Evolutionary conservation across 2,113 vertebrate species (phyloP).

Genomic region (Recurvirostra avosetta): DNA sequence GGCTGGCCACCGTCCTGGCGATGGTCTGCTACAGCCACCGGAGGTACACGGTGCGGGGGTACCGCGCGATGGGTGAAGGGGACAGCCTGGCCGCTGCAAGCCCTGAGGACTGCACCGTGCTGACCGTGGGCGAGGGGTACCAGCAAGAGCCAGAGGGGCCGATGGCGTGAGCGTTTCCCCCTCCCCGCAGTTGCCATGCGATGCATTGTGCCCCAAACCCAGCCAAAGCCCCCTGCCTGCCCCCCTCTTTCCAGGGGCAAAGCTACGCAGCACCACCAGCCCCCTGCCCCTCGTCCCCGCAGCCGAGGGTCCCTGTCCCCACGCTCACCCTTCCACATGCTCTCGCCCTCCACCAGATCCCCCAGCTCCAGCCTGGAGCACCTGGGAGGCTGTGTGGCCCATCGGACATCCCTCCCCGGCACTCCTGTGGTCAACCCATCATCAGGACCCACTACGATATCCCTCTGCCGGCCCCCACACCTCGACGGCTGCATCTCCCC

Average conservation of each 20-base stretch:
- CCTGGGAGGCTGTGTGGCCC: background rate
- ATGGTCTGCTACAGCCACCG: background rate
- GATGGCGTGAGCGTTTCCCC: accelerated
- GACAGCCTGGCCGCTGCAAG: background rate
- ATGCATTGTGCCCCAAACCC: background rate
- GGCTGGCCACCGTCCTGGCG: constrained; percentile 12
- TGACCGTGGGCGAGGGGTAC: background rate
- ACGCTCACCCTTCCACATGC: background rate
- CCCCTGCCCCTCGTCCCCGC: background rate
- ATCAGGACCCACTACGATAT: accelerated
- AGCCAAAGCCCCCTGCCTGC: background rate
- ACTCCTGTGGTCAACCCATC: background rate
- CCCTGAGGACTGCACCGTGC: background rate
- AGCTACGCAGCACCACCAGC: background rate
- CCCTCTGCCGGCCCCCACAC: background rate
- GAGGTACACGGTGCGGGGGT: constrained; percentile 41
- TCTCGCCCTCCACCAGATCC: accelerated
- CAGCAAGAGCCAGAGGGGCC: background rate
- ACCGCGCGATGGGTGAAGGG: background rate
- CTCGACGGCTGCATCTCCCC: background rate
- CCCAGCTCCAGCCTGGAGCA: background rate
- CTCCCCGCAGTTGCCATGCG: background rate
- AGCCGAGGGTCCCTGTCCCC: background rate
- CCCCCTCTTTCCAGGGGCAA: background rate
- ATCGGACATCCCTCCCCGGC: background rate